These are phyloP conservation scores for Gobiocypris rarus DNA, from an alignment of 2,113 vertebrate genomes.

Conservation along the genomic window DNA sequence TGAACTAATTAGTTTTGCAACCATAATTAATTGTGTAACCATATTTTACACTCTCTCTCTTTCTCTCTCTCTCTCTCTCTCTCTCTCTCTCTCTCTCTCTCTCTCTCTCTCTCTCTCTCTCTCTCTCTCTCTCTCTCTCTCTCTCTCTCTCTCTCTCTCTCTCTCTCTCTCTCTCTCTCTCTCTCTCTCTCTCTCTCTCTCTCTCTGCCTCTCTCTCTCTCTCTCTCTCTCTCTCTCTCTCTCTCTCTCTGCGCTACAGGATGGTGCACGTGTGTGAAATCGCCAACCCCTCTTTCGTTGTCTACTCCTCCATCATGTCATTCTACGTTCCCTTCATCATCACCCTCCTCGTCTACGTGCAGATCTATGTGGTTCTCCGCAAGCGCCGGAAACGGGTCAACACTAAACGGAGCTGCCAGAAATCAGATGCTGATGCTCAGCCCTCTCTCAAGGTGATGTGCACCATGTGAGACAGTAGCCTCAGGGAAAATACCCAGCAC, in stretches of 20 bases:
- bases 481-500: constrained; percentile 14
- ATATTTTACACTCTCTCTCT: constrained; percentile 49
- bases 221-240: background rate
- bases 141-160: background rate
- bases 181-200: too few species aligned
- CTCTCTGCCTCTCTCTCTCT: too few species aligned
- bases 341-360: constrained; percentile 80
- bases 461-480: background rate
- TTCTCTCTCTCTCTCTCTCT: too few species aligned
- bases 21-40: constrained; percentile 1
- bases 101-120: background rate
- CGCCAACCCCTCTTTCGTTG: constrained; percentile 79
- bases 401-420: constrained; percentile 71
- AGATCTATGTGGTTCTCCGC: constrained; percentile 80
- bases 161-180: constrained; percentile 48
- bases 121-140: too few species aligned
- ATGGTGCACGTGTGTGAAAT: constrained; percentile 76
- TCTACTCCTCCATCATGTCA: constrained; percentile 82
- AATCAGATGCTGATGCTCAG: constrained; percentile 59
- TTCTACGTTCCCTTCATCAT: constrained; percentile 83
- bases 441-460: constrained; percentile 74
- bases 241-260: constrained; percentile 69
- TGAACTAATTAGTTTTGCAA: background rate
- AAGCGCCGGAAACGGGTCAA: constrained; percentile 79
- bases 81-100: constrained; percentile 39